Base-by-base conservation (phyloP, 2,888 invertebrate species). In the Taenaris catops region DNA sequence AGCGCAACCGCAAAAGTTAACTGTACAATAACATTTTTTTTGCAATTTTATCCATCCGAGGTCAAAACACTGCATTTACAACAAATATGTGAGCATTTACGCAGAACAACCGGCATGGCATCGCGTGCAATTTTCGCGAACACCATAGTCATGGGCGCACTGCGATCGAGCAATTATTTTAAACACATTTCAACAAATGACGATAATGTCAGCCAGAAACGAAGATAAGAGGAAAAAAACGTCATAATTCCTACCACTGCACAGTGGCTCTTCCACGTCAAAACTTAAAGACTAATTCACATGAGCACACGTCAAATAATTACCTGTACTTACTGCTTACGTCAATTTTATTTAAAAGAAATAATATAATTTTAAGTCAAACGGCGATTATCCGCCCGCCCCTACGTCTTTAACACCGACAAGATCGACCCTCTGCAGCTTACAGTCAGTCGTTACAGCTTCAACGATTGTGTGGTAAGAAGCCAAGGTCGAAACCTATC, bases 171-270 rank as follows among this genome's bases (percentile, higher is more conserved):
- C 81, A 84, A 86, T 86, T 86, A 86, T 83, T 84, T 83, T 86
- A 86, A 86, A 84, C 66, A 80, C 84, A 76, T 83, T 86, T 84
- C 83, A 81, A 84, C 84, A 83, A 84, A 80, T 78, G 79, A 80
- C 67, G 73, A 73, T 81, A 81, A 83, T 81, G 76, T 75, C 79
- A 74, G 83, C 56, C 63, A 58, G 57, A 59, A 60, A 53, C 53
- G 46, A 55, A 72, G 73, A 76, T 78, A 79, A 74, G 59, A 67
- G 31, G 58, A 69, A 71, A 70, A 63, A 69, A 61, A 63, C 55
- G 61, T 61, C 64, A 65, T 63, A 62, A 68, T 64, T 58, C 54
- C 57, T 48, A 55, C 61, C 64, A 63, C 52, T 64, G 60, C 66
- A 66, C 67, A 73, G 70, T 50, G 37, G 48, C 42, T 68, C 67